Conservation (phyloP, 2,113 vertebrate species). For the Lucifuga dentata region DNA sequence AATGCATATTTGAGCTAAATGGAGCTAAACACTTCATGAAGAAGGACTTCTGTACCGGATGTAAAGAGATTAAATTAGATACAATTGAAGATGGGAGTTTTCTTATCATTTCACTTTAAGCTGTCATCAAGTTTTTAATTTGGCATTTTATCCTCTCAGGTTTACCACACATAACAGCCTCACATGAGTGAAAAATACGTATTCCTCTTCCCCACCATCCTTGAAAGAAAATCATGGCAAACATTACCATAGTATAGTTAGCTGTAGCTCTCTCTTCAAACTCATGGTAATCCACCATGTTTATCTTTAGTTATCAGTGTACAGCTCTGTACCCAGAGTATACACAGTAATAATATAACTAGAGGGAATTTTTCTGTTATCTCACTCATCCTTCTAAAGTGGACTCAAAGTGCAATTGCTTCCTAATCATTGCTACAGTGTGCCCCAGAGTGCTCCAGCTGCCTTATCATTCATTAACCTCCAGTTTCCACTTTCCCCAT, state of each 20-base stretch:
- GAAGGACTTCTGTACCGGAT: no score
- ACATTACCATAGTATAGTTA: no score
- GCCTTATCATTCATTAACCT: constrained; percentile 93
- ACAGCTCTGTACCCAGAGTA: constrained; percentile 4
- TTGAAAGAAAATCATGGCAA: background rate
- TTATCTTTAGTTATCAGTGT: constrained; percentile 15
- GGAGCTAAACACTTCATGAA: no score
- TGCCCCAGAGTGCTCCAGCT: constrained; percentile 73
- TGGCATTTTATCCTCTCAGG: no score
- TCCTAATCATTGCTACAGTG: constrained; percentile 70
- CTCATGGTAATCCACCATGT: constrained; percentile 1
- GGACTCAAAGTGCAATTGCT: constrained; percentile 64
- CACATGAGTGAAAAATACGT: no score
- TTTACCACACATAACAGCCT: no score
- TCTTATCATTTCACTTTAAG: background rate
- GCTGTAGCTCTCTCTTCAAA: background rate
- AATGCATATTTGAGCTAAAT: no score
- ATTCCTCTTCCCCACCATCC: background rate
- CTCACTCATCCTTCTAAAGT: constrained; percentile 55
- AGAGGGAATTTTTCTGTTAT: constrained; percentile 59
- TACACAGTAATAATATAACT: constrained; percentile 32
- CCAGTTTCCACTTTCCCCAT: constrained; percentile 70
- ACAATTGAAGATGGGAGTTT: no score
- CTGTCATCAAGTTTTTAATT: no score
- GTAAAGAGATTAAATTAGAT: no score